Evolutionary conservation across 2,113 vertebrate genomes (phyloP).

Genomic region (Rhinichthys klamathensis): DNA sequence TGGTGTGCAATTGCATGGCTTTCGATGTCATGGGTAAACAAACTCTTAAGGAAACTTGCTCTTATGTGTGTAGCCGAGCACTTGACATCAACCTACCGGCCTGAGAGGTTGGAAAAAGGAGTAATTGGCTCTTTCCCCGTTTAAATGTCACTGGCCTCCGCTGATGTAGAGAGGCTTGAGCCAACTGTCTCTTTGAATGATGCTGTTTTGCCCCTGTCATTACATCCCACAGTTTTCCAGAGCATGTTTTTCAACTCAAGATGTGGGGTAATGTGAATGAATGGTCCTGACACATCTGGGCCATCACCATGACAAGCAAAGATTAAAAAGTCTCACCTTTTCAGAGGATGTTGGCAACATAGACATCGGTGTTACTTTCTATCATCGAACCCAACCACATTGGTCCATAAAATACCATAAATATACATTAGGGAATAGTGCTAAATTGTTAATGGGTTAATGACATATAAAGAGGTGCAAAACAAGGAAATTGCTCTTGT

Average conservation of each 20-base stretch:
- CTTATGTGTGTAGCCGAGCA: neutral
- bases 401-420: neutral
- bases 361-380: neutral
- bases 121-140: conserved; percentile 49
- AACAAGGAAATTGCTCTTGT: neutral
- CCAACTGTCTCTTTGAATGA: conserved; percentile 60
- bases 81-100: conserved; percentile 25
- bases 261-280: conserved; percentile 49
- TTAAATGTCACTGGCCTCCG: conserved; percentile 63
- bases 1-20: neutral
- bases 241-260: conserved; percentile 63
- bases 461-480: neutral
- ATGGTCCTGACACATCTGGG: conserved; percentile 49
- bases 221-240: conserved; percentile 65
- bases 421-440: neutral
- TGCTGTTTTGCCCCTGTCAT: conserved; percentile 68
- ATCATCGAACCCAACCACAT: neutral
- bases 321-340: conserved; percentile 52
- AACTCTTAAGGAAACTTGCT: conserved; percentile 3
- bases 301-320: conserved; percentile 34
- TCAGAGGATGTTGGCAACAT: conserved; percentile 10
- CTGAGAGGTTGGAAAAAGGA: neutral
- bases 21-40: neutral
- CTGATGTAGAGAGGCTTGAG: conserved; percentile 29
- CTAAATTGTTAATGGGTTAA: neutral